phyloP scores from a whole-genome alignment of 1,140 invertebrate genomes.

The Portunus trituberculatus region DNA sequence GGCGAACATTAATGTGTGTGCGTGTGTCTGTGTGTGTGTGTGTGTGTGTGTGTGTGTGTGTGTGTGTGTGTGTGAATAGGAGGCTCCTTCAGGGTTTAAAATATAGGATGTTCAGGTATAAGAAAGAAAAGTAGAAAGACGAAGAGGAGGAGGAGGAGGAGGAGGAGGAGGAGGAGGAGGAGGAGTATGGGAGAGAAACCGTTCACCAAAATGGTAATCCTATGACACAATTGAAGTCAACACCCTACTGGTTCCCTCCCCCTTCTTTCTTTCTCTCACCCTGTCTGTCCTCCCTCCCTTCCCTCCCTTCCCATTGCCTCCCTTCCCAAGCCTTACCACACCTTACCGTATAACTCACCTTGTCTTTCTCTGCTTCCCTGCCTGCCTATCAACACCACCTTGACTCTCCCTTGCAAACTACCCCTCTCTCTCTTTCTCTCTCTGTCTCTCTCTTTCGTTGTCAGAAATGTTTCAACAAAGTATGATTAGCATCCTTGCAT shows the following conservation, averaged over 20 bases:
- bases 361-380: not conserved
- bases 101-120: too few species aligned
- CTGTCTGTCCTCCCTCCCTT: not conserved
- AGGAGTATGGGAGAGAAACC: not conserved
- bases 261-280: not conserved
- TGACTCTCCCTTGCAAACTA: too few species aligned
- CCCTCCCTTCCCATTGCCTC: not conserved
- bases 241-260: not conserved
- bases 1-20: not conserved
- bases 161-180: too few species aligned
- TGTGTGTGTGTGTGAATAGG: too few species aligned
- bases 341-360: not conserved
- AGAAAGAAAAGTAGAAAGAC: too few species aligned
- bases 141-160: too few species aligned
- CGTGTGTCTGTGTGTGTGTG: slow-evolving; percentile 7
- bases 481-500: too few species aligned
- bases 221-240: not conserved
- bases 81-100: too few species aligned
- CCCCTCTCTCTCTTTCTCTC: too few species aligned
- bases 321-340: not conserved
- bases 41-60: not conserved
- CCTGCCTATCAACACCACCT: not conserved
- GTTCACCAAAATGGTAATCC: not conserved
- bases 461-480: too few species aligned
- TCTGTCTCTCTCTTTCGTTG: too few species aligned